Evolutionary conservation across 2,888 invertebrate species (phyloP).

Genomic region (Aricia artaxerxes): DNA sequence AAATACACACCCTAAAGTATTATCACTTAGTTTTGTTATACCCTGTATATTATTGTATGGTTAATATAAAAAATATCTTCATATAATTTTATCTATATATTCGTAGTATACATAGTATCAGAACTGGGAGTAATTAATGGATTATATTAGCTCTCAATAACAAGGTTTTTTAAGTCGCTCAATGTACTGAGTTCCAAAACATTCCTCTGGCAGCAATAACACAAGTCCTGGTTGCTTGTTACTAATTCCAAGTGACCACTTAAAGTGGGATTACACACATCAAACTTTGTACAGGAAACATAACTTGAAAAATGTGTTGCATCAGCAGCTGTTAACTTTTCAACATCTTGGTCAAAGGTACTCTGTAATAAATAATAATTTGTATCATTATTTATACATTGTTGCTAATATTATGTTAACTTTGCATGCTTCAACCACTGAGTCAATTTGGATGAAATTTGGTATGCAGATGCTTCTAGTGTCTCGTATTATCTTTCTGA

Average conservation of each 20-base stretch:
- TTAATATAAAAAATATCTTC: too few relatives aligned
- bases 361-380: slow-evolving; percentile 57
- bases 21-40: too few relatives aligned
- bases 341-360: slow-evolving; percentile 58
- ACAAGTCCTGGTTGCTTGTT: slow-evolving; percentile 46
- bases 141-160: neutral
- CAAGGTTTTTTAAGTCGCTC: neutral
- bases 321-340: slow-evolving; percentile 78
- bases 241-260: slow-evolving; percentile 28
- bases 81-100: too few relatives aligned
- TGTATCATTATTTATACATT: neutral
- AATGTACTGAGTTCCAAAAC: slow-evolving; percentile 50
- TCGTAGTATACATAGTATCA: neutral
- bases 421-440: too few relatives aligned
- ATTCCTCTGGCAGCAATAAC: slow-evolving; percentile 68
- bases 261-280: slow-evolving; percentile 38
- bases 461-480: too few relatives aligned
- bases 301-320: slow-evolving; percentile 82
- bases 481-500: too few relatives aligned
- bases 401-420: neutral
- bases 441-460: too few relatives aligned
- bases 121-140: neutral
- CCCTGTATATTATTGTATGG: too few relatives aligned
- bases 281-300: slow-evolving; percentile 51
- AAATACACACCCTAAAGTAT: too few relatives aligned